A percentile compares a stretch with the other conserved stretches of the same genome.
Evolutionary conservation across 2,888 invertebrate species (phyloP).

Genomic region (Tanaodytes sp.): DNA sequence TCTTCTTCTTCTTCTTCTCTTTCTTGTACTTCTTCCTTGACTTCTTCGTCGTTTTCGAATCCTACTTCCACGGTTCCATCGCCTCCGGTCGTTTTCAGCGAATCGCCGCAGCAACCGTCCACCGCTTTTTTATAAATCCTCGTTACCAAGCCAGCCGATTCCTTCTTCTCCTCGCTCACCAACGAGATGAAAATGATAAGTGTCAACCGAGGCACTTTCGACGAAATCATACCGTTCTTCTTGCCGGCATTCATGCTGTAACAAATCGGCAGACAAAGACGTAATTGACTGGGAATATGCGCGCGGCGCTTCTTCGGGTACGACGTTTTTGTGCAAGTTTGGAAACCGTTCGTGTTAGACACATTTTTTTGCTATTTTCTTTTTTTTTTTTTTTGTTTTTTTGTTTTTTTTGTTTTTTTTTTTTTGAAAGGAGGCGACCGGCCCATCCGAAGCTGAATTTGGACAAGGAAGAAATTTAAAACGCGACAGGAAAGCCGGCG

Average conservation of each 20-base stretch:
- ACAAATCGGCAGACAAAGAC: too few relatives aligned
- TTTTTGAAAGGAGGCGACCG: slow-evolving; percentile 50
- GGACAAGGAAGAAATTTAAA: slow-evolving; percentile 55
- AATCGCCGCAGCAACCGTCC: too few relatives aligned
- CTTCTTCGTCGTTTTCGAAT: slow-evolving; percentile 35
- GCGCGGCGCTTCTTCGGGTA: too few relatives aligned
- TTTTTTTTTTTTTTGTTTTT: slow-evolving; percentile 28
- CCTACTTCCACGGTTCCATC: too few relatives aligned
- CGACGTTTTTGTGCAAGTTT: too few relatives aligned
- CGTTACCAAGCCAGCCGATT: slow-evolving; percentile 48
- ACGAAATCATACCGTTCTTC: slow-evolving; percentile 16
- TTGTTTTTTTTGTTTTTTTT: slow-evolving; percentile 34
- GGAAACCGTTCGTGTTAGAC: neutral
- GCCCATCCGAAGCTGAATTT: slow-evolving; percentile 48
- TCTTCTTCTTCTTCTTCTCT: slow-evolving; percentile 30
- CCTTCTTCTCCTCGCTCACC: slow-evolving; percentile 27
- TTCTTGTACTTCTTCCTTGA: slow-evolving; percentile 26
- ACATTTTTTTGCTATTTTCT: slow-evolving; percentile 21
- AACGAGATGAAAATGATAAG: slow-evolving; percentile 47
- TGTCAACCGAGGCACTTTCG: slow-evolving; percentile 23
- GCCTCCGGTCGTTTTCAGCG: too few relatives aligned
- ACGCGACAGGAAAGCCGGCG: slow-evolving; percentile 51
- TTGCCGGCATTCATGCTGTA: neutral
- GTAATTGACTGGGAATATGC: too few relatives aligned
- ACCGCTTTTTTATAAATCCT: slow-evolving; percentile 43